Conservation (phyloP, 2,888 invertebrate species). For the Andrena bicolor region DNA sequence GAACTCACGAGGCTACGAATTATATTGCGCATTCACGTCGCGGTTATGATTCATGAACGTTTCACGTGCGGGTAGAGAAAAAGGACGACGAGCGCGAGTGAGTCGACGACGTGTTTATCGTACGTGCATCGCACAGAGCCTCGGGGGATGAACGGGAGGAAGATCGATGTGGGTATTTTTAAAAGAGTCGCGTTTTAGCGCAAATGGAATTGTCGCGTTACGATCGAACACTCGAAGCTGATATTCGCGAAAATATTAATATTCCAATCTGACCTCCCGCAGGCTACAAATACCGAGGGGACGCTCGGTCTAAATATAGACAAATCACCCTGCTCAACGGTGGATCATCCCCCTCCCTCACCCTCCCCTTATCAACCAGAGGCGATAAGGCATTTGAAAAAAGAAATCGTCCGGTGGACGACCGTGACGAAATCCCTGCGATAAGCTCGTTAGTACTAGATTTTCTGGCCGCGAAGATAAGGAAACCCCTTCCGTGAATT, state of each 20-base stretch:
- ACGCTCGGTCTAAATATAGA: conserved; percentile 3
- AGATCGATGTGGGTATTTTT: conserved; percentile 39
- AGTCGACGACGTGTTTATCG: conserved; percentile 7
- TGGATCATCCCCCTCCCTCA: neutral
- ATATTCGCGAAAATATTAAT: conserved; percentile 8
- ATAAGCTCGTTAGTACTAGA: conserved; percentile 22
- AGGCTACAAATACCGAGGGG: conserved; percentile 1
- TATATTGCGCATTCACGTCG: neutral
- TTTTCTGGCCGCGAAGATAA: conserved; percentile 42
- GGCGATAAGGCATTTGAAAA: conserved; percentile 13
- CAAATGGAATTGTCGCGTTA: conserved; percentile 27
- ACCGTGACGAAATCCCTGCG: neutral
- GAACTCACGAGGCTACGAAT: neutral
- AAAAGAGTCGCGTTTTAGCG: neutral
- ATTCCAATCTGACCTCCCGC: neutral
- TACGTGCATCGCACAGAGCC: neutral
- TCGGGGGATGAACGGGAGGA: conserved; percentile 8
- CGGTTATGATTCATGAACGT: neutral
- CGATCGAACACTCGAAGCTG: conserved; percentile 21
- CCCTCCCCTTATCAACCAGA: neutral
- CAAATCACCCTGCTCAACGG: neutral
- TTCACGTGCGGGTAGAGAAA: neutral
- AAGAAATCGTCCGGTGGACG: neutral
- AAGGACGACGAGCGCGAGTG: neutral
- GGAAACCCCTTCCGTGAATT: conserved; percentile 4